A percentile compares a stretch with the other conserved stretches of the same genome.
Evolutionary conservation across 2,888 invertebrate species (phyloP).

Genomic region (Marasmarcha lunaedactyla): DNA sequence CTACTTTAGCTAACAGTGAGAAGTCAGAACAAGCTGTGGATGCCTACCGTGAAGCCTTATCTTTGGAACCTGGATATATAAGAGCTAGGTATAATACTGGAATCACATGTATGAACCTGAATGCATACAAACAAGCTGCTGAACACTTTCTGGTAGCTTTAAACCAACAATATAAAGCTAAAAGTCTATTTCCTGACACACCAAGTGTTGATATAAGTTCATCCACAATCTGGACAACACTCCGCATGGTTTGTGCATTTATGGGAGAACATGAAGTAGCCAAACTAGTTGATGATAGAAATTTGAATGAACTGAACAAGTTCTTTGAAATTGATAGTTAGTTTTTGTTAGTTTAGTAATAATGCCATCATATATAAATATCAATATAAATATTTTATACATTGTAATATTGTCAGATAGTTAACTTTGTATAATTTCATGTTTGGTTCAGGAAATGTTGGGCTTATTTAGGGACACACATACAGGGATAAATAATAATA

Average conservation of each 20-base stretch:
- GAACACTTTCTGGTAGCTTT: constrained; percentile 95
- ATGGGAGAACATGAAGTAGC: constrained; percentile 78
- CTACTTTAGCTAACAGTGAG: constrained; percentile 95
- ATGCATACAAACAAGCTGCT: constrained; percentile 93
- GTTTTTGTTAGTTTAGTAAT: neutral
- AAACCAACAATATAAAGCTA: constrained; percentile 85
- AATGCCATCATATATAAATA: no score
- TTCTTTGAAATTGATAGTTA: constrained; percentile 40
- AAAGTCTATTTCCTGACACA: constrained; percentile 39
- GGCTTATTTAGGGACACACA: no score
- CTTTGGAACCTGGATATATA: constrained; percentile 94
- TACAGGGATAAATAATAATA: no score
- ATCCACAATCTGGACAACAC: constrained; percentile 93
- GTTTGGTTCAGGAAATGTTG: no score
- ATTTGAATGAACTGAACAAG: constrained; percentile 72
- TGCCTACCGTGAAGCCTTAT: constrained; percentile 92
- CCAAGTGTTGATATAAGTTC: constrained; percentile 74
- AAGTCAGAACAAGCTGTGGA: constrained; percentile 96
- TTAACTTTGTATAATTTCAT: no score
- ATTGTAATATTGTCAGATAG: neutral
- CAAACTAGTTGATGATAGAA: constrained; percentile 70
- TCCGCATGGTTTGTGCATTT: constrained; percentile 88
- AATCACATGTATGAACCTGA: constrained; percentile 96
- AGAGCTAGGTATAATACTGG: constrained; percentile 97
- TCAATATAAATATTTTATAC: no score